Conservation (phyloP, 2,113 vertebrate species). For the Nematolebias whitei region DNA sequence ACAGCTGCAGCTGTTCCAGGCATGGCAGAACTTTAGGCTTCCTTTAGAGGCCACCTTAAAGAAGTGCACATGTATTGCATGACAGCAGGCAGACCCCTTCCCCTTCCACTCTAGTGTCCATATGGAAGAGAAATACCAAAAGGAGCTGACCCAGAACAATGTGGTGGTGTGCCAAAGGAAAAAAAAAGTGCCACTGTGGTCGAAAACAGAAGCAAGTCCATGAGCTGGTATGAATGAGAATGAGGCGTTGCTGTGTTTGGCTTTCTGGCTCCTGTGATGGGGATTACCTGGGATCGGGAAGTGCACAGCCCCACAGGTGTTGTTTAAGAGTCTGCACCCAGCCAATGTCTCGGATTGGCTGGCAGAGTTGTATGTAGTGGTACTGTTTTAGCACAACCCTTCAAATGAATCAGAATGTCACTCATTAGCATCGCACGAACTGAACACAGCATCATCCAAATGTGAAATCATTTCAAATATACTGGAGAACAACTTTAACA, state of each 20-base stretch:
- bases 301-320: slow-evolving; percentile 84
- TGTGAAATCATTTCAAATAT: too few species aligned
- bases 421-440: slow-evolving; percentile 75
- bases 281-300: slow-evolving; percentile 82
- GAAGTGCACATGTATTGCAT: slow-evolving; percentile 45
- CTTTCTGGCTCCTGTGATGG: slow-evolving; percentile 33
- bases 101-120: slow-evolving; percentile 65
- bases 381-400: slow-evolving; percentile 86
- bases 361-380: slow-evolving; percentile 86
- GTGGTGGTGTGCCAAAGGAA: slow-evolving; percentile 27
- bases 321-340: slow-evolving; percentile 87
- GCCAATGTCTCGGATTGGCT: slow-evolving; percentile 85
- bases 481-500: slow-evolving; percentile 25
- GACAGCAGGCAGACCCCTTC: slow-evolving; percentile 47
- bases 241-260: slow-evolving; percentile 58
- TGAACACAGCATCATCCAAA: slow-evolving; percentile 66
- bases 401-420: slow-evolving; percentile 82
- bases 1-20: slow-evolving; percentile 10
- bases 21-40: slow-evolving; percentile 41
- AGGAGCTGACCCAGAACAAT: slow-evolving; percentile 37
- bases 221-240: slow-evolving; percentile 65
- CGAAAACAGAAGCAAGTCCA: slow-evolving; percentile 52
- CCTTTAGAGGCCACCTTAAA: slow-evolving; percentile 58
- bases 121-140: slow-evolving; percentile 81
- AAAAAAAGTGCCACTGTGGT: slow-evolving; percentile 53